Evolutionary conservation across 2,797 vertebrate genomes (phyloP), one percentile per base, ranked within the genome.

Genomic region (Phataginus tetradactyla): DNA sequence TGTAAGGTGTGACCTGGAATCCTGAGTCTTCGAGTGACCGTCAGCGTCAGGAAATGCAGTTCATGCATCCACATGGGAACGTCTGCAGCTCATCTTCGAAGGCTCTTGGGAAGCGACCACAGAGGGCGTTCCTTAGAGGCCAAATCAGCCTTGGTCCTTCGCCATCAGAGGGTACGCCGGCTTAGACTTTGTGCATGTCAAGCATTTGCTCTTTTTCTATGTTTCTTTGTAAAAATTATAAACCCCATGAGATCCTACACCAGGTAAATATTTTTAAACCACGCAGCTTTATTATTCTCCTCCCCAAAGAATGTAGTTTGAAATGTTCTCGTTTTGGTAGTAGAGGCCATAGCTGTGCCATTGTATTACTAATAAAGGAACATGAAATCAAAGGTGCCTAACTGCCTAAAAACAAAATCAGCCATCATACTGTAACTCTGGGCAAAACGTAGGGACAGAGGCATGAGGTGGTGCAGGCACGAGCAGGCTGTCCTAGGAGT

Each of bases 371-470:
- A 91, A 88, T 90, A 97, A 97, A 95, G 96, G 96, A 94, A 95
- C 94, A 86, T 97, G 97, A 69, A 98, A 93, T 96, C 81, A 94
- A 98, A 97, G 98, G 98, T 98, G 98, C 98, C 98, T 98, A 97
- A 97, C 66, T 92, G 95, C 94, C 97, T 94, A 34, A 79, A 96
- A 95, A 94, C 69, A 95, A 92, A 98, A 96, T 95, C 92, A 92
- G 91, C 91, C 96, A 94, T 23, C 93, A 78, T 71, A 94, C 95
- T 96, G 86, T 94, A 95, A 96, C 97, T 97, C 91, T 75, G 94
- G 96, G 97, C 9, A 96, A 80, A 55, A 93, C 57, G 85, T 94
- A 91, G 88, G 92, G 92, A 97, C 61, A 85, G 49, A 97, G 88
- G 90, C 86, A 55, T 80, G 63, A 90, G 59, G 87, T 10, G 11